Evolutionary conservation across 2,113 vertebrate genomes (phyloP).

Genomic region (Oceanites oceanicus): DNA sequence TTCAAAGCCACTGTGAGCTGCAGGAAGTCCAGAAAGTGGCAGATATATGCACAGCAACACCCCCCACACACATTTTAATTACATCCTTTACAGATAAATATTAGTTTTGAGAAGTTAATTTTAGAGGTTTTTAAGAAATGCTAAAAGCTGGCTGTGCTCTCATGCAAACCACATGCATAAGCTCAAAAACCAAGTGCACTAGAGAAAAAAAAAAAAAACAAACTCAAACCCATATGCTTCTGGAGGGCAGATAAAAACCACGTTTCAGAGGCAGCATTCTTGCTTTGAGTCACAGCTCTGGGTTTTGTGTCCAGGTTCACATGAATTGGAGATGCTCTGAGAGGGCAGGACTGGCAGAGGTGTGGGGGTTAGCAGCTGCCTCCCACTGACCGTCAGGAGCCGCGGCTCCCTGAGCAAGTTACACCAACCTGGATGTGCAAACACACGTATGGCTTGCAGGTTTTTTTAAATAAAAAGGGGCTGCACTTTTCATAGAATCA

Average conservation of each 20-base stretch:
- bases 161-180: neutral
- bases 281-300: neutral
- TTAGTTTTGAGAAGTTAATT: neutral
- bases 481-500: too few relatives aligned
- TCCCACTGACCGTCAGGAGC: neutral
- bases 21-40: neutral
- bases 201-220: neutral
- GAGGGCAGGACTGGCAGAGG: neutral
- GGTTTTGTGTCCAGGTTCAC: neutral
- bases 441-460: rapidly evolving
- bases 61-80: neutral
- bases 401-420: neutral
- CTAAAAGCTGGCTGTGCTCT: neutral
- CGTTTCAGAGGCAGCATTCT: neutral
- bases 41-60: neutral
- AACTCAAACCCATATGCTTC: neutral
- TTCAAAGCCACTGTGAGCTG: neutral
- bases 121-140: neutral
- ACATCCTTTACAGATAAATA: neutral
- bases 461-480: too few relatives aligned
- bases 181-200: neutral
- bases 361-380: neutral
- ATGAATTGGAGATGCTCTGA: rapidly evolving
- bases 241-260: neutral
- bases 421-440: neutral